Evolutionary conservation across 2,113 vertebrate genomes (phyloP).

Genomic region (Pelobates fuscus): DNA sequence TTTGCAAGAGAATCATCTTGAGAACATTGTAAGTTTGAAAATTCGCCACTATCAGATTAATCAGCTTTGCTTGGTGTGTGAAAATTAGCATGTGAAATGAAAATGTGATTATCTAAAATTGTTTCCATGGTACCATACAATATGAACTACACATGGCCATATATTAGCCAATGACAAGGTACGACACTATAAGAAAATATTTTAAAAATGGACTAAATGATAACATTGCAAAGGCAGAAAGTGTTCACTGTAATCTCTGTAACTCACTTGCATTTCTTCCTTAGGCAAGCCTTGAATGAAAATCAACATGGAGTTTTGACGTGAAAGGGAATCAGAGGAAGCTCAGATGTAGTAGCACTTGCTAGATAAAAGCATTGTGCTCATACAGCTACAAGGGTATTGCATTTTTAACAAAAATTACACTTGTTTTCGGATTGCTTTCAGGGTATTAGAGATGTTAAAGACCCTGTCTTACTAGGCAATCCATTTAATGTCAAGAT

Average conservation of each 20-base stretch:
- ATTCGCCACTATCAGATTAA: constrained; percentile 53
- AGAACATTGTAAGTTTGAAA: constrained; percentile 54
- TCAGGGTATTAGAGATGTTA: constrained; percentile 1
- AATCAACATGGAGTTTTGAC: constrained; percentile 1
- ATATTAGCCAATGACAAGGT: neutral
- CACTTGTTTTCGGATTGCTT: neutral
- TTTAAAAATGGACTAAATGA: no score
- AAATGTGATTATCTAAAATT: no score
- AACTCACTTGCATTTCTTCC: neutral
- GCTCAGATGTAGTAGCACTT: neutral
- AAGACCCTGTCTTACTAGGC: neutral
- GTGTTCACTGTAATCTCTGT: neutral
- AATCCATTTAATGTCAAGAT: neutral
- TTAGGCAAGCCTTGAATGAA: neutral
- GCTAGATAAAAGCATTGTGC: neutral
- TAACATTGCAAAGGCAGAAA: no score
- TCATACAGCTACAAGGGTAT: neutral
- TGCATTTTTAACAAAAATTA: neutral
- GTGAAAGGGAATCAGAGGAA: neutral
- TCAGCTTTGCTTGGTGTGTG: no score
- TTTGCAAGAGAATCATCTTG: constrained; percentile 55
- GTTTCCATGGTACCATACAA: no score
- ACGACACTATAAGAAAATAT: no score
- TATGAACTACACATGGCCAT: no score
- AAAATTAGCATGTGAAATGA: no score